Percentiles rank a stretch among this genome's conserved stretches.
Conservation (phyloP, 2,888 invertebrate species). For the Orthonychiurus folsomi region DNA sequence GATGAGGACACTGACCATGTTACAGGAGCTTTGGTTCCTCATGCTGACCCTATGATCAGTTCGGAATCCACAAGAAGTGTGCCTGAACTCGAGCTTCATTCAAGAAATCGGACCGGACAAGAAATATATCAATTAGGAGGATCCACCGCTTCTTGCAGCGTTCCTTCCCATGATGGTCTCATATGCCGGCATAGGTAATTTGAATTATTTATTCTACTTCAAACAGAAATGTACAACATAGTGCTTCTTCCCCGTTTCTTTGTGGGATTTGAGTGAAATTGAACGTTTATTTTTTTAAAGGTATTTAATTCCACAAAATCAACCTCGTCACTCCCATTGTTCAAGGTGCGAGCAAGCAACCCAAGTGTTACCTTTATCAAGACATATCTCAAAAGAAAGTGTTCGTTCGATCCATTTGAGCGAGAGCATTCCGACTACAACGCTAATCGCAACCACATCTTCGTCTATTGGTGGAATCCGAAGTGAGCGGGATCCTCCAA, state of each 20-base stretch:
- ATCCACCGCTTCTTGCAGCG: conserved; percentile 22
- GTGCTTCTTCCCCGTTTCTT: not conserved
- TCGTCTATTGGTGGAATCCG: conserved; percentile 18
- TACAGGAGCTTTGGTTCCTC: conserved; percentile 19
- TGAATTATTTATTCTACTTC: not conserved
- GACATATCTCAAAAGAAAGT: conserved; percentile 75
- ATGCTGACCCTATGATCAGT: conserved; percentile 18
- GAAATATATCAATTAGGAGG: conserved; percentile 27
- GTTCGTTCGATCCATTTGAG: conserved; percentile 57
- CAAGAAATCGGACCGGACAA: conserved; percentile 16
- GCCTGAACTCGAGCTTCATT: conserved; percentile 72
- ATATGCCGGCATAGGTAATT: conserved; percentile 32
- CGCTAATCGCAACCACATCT: conserved; percentile 40
- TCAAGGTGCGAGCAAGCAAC: conserved; percentile 43
- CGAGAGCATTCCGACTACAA: conserved; percentile 22
- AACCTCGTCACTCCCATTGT: conserved; percentile 25
- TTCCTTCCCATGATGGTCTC: conserved; percentile 27
- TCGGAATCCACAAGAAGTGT: conserved; percentile 56
- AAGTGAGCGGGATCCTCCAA: conserved; percentile 51
- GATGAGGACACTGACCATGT: conserved; percentile 39
- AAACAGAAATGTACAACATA: not conserved
- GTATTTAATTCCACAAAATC: conserved; percentile 28
- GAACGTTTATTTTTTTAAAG: conserved; percentile 17
- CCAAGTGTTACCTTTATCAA: conserved; percentile 50
- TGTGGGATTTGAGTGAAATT: too few species aligned